A percentile compares a stretch with the other conserved stretches of the same genome.
phyloP scores from a whole-genome alignment of 1,140 invertebrate genomes.

The Holcopasites calliopsidis region DNA sequence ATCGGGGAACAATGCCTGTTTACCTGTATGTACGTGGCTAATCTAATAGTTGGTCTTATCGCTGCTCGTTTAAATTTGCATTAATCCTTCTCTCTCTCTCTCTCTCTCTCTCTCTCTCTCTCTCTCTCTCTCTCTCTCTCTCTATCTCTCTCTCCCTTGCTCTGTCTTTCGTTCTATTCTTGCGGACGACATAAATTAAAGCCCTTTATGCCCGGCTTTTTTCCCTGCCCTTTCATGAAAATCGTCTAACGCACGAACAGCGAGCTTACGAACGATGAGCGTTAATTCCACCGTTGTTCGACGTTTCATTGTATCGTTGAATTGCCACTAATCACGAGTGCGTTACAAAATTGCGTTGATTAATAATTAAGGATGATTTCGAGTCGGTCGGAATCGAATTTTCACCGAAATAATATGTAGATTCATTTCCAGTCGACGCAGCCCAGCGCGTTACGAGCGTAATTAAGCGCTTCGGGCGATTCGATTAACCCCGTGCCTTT shows the following conservation, averaged over 20 bases:
- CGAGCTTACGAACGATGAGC: neutral
- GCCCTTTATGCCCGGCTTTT: too few relatives aligned
- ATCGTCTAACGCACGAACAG: neutral
- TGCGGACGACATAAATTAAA: neutral
- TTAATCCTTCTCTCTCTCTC: neutral
- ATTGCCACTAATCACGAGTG: neutral
- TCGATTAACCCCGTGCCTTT: neutral
- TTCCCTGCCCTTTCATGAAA: neutral
- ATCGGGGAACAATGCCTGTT: slow-evolving; percentile 32
- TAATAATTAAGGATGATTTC: slow-evolving; percentile 30
- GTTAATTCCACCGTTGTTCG: slow-evolving; percentile 1
- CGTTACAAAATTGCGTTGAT: slow-evolving; percentile 28
- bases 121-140: too few relatives aligned
- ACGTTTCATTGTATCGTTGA: neutral
- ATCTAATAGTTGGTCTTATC: slow-evolving; percentile 45
- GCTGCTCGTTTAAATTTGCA: slow-evolving; percentile 15
- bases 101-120: too few relatives aligned
- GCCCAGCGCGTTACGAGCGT: neutral
- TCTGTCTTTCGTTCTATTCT: too few relatives aligned
- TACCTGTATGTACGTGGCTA: slow-evolving; percentile 44
- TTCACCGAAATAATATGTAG: slow-evolving; percentile 1
- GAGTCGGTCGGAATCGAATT: neutral
- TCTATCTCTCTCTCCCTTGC: too few relatives aligned
- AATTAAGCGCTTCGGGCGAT: neutral
- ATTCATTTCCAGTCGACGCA: neutral